phyloP scores from a whole-genome alignment of 1,140 invertebrate genomes.

The Microplitis demolitor region DNA sequence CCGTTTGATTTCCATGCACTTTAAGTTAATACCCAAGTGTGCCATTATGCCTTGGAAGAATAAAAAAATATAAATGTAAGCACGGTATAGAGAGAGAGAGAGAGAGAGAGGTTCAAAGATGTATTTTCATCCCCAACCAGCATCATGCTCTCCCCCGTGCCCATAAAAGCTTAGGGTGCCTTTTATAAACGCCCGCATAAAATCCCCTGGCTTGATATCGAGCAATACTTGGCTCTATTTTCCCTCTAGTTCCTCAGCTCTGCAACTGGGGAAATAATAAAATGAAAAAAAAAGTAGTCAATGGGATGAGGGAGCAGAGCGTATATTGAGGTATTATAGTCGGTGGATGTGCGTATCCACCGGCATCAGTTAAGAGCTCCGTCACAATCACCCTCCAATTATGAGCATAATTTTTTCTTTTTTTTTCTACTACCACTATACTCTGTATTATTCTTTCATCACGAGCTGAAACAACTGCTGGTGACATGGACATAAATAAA shows the following conservation, averaged over 20 bases:
- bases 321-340: background rate
- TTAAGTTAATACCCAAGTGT: no score
- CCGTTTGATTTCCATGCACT: conserved; percentile 6
- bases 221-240: background rate
- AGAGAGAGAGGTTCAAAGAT: no score
- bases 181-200: conserved; percentile 19
- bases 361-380: background rate
- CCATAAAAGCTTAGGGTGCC: conserved; percentile 14
- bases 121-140: no score
- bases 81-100: no score
- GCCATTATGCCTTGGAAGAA: no score
- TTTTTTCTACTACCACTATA: background rate
- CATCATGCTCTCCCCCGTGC: background rate
- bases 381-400: background rate
- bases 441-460: background rate
- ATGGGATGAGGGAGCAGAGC: background rate
- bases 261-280: background rate
- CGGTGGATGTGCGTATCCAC: no score
- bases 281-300: background rate
- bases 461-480: no score
- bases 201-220: conserved; percentile 23
- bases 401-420: background rate
- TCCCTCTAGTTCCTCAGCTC: background rate
- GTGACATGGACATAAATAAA: no score
- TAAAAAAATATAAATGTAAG: no score